These are phyloP conservation scores for Chaetodon trifascialis DNA, from an alignment of 2,113 vertebrate genomes.

Conservation along the genomic window DNA sequence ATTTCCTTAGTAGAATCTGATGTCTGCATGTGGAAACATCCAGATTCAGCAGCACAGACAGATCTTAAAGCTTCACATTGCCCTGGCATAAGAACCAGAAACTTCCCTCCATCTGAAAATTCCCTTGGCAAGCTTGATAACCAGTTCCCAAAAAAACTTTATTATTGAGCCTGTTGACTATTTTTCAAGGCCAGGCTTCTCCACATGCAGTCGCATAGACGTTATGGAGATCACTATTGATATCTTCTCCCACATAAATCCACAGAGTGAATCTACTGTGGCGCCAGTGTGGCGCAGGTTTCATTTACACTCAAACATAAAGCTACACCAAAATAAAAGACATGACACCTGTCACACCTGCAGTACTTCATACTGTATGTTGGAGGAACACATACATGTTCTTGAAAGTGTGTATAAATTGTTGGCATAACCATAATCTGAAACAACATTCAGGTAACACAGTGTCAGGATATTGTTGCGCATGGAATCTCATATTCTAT, in stretches of 20 bases:
- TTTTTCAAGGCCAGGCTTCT: conserved; percentile 39
- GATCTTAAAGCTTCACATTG: conserved; percentile 2
- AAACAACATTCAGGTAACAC: background rate
- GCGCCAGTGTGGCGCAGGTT: background rate
- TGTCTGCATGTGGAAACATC: conserved; percentile 1
- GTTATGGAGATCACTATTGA: conserved; percentile 1
- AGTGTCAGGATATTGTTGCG: conserved; percentile 3
- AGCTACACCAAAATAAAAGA: conserved; percentile 5
- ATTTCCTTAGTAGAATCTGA: background rate
- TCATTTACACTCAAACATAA: conserved; percentile 18
- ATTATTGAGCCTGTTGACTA: conserved; percentile 14
- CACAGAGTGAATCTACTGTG: background rate
- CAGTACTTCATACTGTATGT: background rate
- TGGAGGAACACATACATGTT: background rate
- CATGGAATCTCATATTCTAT: background rate
- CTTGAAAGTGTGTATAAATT: background rate
- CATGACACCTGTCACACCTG: background rate
- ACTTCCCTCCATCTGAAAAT: conserved; percentile 36
- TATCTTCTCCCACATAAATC: conserved; percentile 14
- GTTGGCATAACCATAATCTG: background rate
- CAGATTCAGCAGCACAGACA: background rate
- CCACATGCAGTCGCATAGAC: background rate
- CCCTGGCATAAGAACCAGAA: conserved; percentile 16
- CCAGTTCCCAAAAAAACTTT: conserved; percentile 1
- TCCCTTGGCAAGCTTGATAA: conserved; percentile 15